Base-by-base conservation (phyloP, 2,113 vertebrate species). In the Misgurnus anguillicaudatus region DNA sequence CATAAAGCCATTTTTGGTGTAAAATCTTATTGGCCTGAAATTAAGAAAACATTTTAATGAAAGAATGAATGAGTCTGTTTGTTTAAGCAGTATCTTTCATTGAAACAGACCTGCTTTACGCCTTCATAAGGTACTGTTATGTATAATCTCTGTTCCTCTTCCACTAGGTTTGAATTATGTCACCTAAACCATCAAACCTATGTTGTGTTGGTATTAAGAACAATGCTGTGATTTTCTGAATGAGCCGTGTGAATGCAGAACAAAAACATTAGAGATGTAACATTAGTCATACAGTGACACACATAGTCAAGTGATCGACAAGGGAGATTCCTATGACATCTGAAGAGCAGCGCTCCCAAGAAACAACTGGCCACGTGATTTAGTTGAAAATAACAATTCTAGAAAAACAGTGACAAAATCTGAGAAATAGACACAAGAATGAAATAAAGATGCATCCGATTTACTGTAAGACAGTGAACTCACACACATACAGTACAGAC, bases 281-380 rank as follows among this genome's bases (percentile, higher is more conserved):
- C 71, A 39, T 78, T 72, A 79, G 51, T 85, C 75, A 83, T n/a
- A 24, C 48, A 9, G 70, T 81, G 81, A 83, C 79, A 42, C 60
- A 84, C 80, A 84, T 80, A 71, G 72, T 53, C 45, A 16, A 9
- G 13, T 62, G 17, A 58, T 73, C 65, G 38, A 79, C 83, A 51
- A 10, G 66, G 80, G 75, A 71, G 75, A 78, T 84, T 84, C 83
- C 82, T 62, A 53, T 10, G n/a, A 8, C n/a, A 45, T 62, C 39
- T 51, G 41, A 62, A 82, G 45, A 80, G 21, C 69, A 78, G 19
- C 11, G 9, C 1, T 19, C 45, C 48, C 39, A 65, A 68, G 58
- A 42, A 82, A 51, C 72, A 81, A 79, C 62, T 39, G 71, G 38
- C 31, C 75, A 65, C 64, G 61, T 84, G 69, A 41, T 61, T 75